phyloP scores from a whole-genome alignment of 2,888 invertebrate genomes.

The Plemyria rubiginata region DNA sequence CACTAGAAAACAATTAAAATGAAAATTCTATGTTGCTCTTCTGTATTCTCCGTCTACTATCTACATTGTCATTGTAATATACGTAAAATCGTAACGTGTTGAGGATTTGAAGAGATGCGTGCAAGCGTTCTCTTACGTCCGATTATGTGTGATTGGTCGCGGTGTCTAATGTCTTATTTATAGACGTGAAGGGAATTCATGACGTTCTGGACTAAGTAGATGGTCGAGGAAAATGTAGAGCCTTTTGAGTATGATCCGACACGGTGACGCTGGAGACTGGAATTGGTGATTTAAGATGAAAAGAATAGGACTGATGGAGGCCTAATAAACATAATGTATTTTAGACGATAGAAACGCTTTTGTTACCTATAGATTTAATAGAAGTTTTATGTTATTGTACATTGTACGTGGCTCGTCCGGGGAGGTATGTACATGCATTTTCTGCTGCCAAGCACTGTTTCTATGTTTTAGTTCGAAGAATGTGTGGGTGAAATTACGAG shows the following conservation, averaged over 20 bases:
- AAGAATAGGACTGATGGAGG: no score
- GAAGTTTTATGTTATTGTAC: no score
- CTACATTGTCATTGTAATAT: slow-evolving; percentile 67
- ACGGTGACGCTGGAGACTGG: slow-evolving; percentile 10
- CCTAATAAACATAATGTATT: no score
- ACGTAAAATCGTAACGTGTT: slow-evolving; percentile 49
- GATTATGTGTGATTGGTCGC: slow-evolving; percentile 52
- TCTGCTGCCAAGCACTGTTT: no score
- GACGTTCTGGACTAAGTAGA: slow-evolving; percentile 23
- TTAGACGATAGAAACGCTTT: no score
- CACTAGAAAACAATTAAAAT: no score
- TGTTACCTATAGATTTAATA: no score
- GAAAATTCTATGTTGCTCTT: slow-evolving; percentile 3
- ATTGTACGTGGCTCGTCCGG: no score
- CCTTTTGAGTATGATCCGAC: slow-evolving; percentile 11
- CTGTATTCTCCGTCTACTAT: slow-evolving; percentile 10
- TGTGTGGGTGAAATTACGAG: no score
- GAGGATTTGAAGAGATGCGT: slow-evolving; percentile 52
- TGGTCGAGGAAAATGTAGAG: slow-evolving; percentile 25
- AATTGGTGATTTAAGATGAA: background rate
- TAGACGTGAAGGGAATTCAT: slow-evolving; percentile 36
- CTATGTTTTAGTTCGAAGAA: no score
- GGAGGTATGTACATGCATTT: no score
- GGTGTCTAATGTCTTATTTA: slow-evolving; percentile 47
- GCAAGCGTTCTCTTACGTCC: slow-evolving; percentile 60